Base-by-base conservation (phyloP, 2,797 vertebrate species). In the Cygnus olor region DNA sequence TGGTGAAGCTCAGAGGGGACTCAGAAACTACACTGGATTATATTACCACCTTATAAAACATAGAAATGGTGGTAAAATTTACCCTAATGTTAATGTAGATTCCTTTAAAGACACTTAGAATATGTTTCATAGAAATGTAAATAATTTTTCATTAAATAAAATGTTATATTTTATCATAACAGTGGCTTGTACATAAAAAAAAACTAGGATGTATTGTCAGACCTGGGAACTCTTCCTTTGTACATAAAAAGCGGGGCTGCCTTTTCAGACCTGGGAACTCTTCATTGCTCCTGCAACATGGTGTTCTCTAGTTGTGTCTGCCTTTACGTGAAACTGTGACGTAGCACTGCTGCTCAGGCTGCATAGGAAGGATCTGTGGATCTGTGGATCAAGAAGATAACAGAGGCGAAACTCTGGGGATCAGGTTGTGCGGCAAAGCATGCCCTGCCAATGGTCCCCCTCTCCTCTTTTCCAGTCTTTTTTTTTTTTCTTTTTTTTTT, bases 1-100 rank as follows among this genome's bases (percentile, higher is more conserved):
- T 92, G 88, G 85, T 73, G 69, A 96, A 95, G 45, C 40, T 94
- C 81, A 91, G 80, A 80, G 82, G 73, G 84, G 76, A 84, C 38
- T 79, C 54, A 42, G 30, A 57, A 63, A 63, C 17, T 58, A 1
- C 40, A 17, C 53, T 86, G 72, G 54, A 53, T 92, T 94, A 49
- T 70, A 84, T 90, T 58, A 65, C 20, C 61, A 45, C 42, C 93
- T 94, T 74, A 42, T 72, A 93, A 94, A 92, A 5, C 30, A 63
- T 13, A 51, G 28, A 88, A 76, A 81, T 28, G 92, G 21, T 56
- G 79, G 64, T 36, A 85, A 51, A 80, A 69, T 89, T 93, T 92
- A 80, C 45, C 92, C n/a, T 40, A 56, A 38, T 91, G 83, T 94
- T 85, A 95, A 88, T 8, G 74, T 76, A 22, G 6, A 58, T 74